Percentiles rank a stretch among this genome's conserved stretches.
Evolutionary conservation across 2,888 invertebrate species (phyloP).

Genomic region (Drosophila anomelani): DNA sequence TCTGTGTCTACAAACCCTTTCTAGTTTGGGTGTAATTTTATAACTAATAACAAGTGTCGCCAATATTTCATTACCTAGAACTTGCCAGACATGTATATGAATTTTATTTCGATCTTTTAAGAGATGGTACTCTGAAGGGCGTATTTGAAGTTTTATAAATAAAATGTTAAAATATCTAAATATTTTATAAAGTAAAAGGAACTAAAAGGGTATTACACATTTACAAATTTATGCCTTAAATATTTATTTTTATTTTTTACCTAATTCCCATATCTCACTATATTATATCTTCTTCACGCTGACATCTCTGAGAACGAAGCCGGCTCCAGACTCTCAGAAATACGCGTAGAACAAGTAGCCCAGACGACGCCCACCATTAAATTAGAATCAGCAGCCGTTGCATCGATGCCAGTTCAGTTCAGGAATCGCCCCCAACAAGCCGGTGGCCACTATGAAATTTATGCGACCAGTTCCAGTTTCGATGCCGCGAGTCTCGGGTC

Average conservation of each 20-base stretch:
- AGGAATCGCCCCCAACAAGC: slow-evolving; percentile 38
- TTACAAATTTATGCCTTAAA: no score
- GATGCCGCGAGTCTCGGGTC: slow-evolving; percentile 14
- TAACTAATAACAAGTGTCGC: slow-evolving; percentile 13
- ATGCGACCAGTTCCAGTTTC: slow-evolving; percentile 35
- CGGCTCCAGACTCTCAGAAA: not conserved
- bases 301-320: slow-evolving; percentile 2
- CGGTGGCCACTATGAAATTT: slow-evolving; percentile 22
- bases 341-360: slow-evolving; percentile 44
- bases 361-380: slow-evolving; percentile 34
- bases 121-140: not conserved
- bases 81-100: not conserved
- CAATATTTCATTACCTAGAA: slow-evolving; percentile 2
- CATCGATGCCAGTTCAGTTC: not conserved
- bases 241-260: not conserved
- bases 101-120: not conserved
- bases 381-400: slow-evolving; percentile 3
- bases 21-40: not conserved
- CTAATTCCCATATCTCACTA: not conserved
- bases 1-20: slow-evolving; percentile 12
- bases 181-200: no score
- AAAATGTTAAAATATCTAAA: no score
- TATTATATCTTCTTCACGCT: not conserved
- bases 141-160: no score
- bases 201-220: no score